phyloP scores from a whole-genome alignment of 1,140 invertebrate species.

The Oppia nitens region DNA sequence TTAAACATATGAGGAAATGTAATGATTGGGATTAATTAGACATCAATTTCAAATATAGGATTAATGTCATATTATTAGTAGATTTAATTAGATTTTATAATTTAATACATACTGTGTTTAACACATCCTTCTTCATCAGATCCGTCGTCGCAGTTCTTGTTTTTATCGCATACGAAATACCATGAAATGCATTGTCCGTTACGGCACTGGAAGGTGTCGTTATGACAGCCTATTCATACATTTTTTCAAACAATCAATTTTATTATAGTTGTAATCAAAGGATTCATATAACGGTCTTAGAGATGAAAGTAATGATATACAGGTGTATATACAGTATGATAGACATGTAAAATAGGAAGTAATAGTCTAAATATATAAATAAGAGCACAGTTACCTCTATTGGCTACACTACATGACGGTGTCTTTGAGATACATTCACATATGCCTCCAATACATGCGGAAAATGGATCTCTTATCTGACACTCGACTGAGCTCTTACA shows the following conservation, averaged over 20 bases:
- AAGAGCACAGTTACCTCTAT: constrained; percentile 27
- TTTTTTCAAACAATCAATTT: no score
- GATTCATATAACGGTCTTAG: no score
- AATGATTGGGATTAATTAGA: background rate
- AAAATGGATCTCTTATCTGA: constrained; percentile 52
- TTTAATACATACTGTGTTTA: constrained; percentile 19
- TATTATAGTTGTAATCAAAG: no score
- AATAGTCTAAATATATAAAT: background rate
- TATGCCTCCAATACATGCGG: constrained; percentile 51
- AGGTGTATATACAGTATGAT: background rate
- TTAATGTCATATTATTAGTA: background rate
- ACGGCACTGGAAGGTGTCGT: constrained; percentile 55
- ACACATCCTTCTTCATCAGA: constrained; percentile 23
- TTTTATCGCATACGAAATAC: constrained; percentile 29
- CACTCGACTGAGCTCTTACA: constrained; percentile 61
- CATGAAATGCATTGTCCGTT: constrained; percentile 29
- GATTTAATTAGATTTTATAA: background rate
- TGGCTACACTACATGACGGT: constrained; percentile 44
- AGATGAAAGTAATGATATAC: no score
- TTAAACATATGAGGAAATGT: background rate
- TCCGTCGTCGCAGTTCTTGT: constrained; percentile 27
- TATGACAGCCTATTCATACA: constrained; percentile 44
- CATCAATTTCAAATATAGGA: background rate
- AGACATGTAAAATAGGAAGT: background rate
- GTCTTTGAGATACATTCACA: constrained; percentile 53